Evolutionary conservation across 2,113 vertebrate species (phyloP).

Genomic region (Plotosus lineatus): DNA sequence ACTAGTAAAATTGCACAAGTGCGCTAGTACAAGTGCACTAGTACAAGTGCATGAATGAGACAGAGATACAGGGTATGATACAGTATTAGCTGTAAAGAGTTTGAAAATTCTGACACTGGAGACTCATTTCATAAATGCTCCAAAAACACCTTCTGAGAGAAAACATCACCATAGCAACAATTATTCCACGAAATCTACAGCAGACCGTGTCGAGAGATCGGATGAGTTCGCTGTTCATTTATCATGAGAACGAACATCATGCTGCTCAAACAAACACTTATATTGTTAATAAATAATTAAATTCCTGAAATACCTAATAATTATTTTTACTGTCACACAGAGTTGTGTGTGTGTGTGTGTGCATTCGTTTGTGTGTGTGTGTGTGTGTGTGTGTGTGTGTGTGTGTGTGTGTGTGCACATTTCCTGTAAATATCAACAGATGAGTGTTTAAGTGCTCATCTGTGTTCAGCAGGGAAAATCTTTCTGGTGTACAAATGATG

Average conservation of each 20-base stretch:
- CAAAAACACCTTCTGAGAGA: background rate
- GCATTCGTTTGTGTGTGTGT: conserved; percentile 19
- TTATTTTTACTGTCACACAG: conserved; percentile 18
- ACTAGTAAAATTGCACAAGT: too few relatives aligned
- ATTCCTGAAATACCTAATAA: conserved; percentile 11
- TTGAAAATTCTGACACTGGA: background rate
- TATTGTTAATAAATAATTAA: background rate
- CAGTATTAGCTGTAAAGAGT: too few relatives aligned
- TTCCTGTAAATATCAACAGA: conserved; percentile 36
- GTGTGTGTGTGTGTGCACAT: conserved; percentile 1
- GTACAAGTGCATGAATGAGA: too few relatives aligned
- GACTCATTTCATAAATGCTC: background rate
- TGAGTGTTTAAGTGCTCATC: conserved; percentile 34
- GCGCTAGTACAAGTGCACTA: too few relatives aligned
- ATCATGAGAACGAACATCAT: background rate
- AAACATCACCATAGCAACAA: background rate
- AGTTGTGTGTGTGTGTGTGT: conserved; percentile 23
- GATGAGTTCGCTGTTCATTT: background rate
- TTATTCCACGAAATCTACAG: too few relatives aligned
- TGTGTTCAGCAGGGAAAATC: conserved; percentile 38
- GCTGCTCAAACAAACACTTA: background rate
- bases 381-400: conserved; percentile 33
- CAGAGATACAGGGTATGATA: too few relatives aligned
- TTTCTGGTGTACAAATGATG: conserved; percentile 51
- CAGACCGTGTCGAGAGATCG: too few relatives aligned